Base-by-base conservation (phyloP, 2,113 vertebrate genomes). In the Phasianus colchicus region DNA sequence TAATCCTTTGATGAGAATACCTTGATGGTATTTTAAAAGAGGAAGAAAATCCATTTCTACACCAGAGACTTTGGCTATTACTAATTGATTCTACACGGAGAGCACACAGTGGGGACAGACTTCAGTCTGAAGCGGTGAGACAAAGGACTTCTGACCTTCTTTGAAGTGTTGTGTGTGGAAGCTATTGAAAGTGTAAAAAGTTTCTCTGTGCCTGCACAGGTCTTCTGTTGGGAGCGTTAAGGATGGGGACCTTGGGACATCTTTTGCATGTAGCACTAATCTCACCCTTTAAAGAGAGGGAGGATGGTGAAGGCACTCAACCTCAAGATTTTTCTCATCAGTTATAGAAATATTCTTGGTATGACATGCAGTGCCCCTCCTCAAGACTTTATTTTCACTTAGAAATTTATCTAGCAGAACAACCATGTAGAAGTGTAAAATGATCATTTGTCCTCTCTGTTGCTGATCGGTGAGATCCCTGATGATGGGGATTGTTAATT, bases 51-150 rank as follows among this genome's bases (percentile, higher is more conserved):
- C 61, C 0, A 0, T 77, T 89, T 72, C 79, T 83, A 48, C 61
- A 75, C 69, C 42, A 79, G 89, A 88, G 76, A 86, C 76, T 79
- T 83, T 54, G 65, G 54, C 86, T 94, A 52, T 94, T 73, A 18
- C 88, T 92, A 96, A 95, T 95, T 95, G 92, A 95, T 92, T 96
- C 90, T 97, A 72, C 83, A 88, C 34, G 76, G 92, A 34, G 36
- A 91, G 5, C 83, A 61, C 0, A 0, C 13, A 3, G 73, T n/a
- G 86, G 79, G 94, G 88, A 88, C 94, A 95, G 83, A 65, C 73
- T 61, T 89, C 93, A 81, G 65, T 58, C 73, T 91, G 86, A 73
- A 90, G 67, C 0, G 1, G 38, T 29, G 38, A 91, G 83, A 75
- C 86, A 66, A 85, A 88, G 42, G 20, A 22, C 10, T 86, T 79